Evolutionary conservation across 2,797 vertebrate genomes (phyloP), one percentile per base, ranked within the genome.

Genomic region (Halcyon leucocephala): DNA sequence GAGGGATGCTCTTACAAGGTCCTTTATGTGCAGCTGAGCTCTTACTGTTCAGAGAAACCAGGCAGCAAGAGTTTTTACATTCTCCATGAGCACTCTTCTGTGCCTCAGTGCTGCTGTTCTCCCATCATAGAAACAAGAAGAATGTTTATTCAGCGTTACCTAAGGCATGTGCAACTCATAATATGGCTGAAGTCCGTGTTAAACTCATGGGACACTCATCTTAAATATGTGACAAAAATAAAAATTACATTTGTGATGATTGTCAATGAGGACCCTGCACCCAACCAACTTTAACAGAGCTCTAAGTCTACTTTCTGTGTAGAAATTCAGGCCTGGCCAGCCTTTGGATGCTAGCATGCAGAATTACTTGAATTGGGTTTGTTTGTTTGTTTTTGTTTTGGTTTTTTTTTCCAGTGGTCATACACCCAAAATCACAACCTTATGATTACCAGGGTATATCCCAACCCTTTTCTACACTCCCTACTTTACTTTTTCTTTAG

Each of bases 131-230:
- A 69, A 74, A 51, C 21, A 82, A 80, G 14, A 73, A 48, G 31
- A 76, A 14, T 19, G 3, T 95, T 69, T 70, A 41, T 37, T 72
- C 70, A 86, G 5, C 9, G 2, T 37, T 62, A 17, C 25, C 33
- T 64, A 42, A 66, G 62, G 52, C 5, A 2, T 71, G 25, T 44
- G 12, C 42, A 52, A 22, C 39, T 74, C 3, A 0, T 74, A 52
- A 64, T 1, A 6, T 35, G n/a, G 17, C 66, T 58, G 17, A 82
- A 64, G 48, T 78, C 22, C 1, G 1, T 46, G 20, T 22, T n/a
- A 52, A 52, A 35, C 24, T 58, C 9, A 44, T 0, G 0, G 9
- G 20, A 14, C 10, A 20, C n/a, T 67, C 0, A 2, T 73, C 28
- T 70, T 48, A 31, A 76, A 49, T 39, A 25, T 4, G 20, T n/a